These are phyloP conservation scores for Poeciliopsis retropinna DNA, from an alignment of 2,113 vertebrate genomes.

Conservation along the genomic window DNA sequence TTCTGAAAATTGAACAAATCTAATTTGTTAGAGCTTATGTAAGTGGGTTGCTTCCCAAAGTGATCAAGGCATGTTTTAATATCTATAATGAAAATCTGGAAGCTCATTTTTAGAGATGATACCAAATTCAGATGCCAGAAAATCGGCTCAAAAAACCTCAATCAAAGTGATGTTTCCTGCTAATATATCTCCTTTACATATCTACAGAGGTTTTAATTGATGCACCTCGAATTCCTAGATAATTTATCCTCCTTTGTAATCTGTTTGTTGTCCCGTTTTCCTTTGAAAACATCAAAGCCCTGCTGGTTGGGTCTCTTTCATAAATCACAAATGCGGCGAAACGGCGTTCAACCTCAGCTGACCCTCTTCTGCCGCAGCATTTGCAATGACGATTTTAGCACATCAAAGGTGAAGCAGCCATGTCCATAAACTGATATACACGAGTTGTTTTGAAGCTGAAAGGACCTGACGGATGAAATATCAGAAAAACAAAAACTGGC, in stretches of 20 bases:
- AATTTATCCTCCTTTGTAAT: constrained; percentile 10
- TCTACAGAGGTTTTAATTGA: constrained; percentile 24
- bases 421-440: background rate
- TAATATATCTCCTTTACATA: background rate
- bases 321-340: constrained; percentile 24
- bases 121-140: background rate
- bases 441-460: background rate
- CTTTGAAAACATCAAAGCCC: constrained; percentile 61
- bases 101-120: background rate
- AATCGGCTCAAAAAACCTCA: background rate
- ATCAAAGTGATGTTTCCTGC: background rate
- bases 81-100: background rate
- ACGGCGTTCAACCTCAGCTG: constrained; percentile 28
- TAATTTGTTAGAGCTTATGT: background rate
- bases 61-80: background rate
- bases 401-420: constrained; percentile 36
- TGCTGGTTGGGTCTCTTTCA: constrained; percentile 30
- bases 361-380: constrained; percentile 28
- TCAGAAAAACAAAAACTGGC: background rate
- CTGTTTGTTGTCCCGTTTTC: constrained; percentile 13
- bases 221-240: constrained; percentile 34
- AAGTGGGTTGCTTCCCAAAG: background rate
- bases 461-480: background rate
- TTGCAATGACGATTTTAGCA: constrained; percentile 41
- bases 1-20: background rate